Base-by-base conservation (phyloP, 2,888 invertebrate genomes). In the Eupithecia exiguata region DNA sequence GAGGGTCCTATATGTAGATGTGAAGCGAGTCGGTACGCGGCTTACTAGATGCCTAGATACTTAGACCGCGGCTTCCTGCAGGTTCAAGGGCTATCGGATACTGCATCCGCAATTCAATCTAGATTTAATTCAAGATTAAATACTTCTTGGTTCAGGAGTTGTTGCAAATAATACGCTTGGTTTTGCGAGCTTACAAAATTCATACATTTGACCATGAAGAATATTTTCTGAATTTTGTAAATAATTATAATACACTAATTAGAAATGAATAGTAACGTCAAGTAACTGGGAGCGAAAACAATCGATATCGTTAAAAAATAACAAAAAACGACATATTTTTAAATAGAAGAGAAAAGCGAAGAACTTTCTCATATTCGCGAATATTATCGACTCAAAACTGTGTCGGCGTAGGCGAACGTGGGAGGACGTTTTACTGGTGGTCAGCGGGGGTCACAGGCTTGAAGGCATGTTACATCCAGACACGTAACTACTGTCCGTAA, bases 401-500 rank as follows among this genome's bases (percentile, higher is more conserved):
- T 18, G 30, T 21, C 53, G 35, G 30, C 66, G 75, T 75, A 63
- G 74, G 74, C 68, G 75, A 63, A 68, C 30, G 69, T 61, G 68
- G 70, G 72, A n/a, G 67, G 67, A 68, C 72, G 18, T 58, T 69
- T 35, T 68, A 63, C 30, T 65, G 72, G 46, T 72, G 68, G 63
- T 49, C 75, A 70, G 75, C 68, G 70, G 75, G 75, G 72, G 72
- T 68, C 58, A 61, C 38, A 38, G 21, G 21, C 53, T 53, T 53
- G 53, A 72, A 49, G 69, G 43, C 66, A 69, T 46, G 67, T 62
- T 30, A n/a, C n/a, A n/a, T 63, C 25, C 12, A 21, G 30, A 36
- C 49, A 71, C 49, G 46, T 49, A 43, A 68, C 38, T 61, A 36
- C 61, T 40, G 68, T 43, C 65, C n/a, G 30, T 61, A 43, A 38